Conservation (phyloP, 2,888 invertebrate species). For the Ornithoptera alexandrae region DNA sequence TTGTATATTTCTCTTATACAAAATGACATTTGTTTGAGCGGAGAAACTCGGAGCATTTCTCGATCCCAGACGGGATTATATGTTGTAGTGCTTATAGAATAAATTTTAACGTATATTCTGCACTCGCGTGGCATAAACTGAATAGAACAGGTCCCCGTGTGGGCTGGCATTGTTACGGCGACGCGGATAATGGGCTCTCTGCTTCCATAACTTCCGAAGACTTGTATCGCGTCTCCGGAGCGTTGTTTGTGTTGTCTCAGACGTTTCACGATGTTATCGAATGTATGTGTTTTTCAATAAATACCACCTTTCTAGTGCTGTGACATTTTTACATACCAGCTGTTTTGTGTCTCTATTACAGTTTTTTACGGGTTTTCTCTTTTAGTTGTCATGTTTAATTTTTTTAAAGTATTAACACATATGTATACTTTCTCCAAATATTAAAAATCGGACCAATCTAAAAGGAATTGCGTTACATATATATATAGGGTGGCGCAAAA, state of each 20-base stretch:
- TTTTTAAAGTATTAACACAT: too few relatives aligned
- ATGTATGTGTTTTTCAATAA: neutral
- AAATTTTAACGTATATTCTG: slow-evolving; percentile 14
- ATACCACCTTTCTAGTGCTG: neutral
- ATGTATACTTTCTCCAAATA: too few relatives aligned
- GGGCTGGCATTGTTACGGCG: slow-evolving; percentile 16
- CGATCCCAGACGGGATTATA: slow-evolving; percentile 13
- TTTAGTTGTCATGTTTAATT: too few relatives aligned
- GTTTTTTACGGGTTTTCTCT: too few relatives aligned
- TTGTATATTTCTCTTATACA: neutral
- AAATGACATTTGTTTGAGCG: neutral
- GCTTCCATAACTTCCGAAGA: slow-evolving; percentile 17
- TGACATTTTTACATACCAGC: too few relatives aligned
- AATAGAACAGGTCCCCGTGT: slow-evolving; percentile 25
- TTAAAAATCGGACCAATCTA: too few relatives aligned
- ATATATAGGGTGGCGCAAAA: too few relatives aligned
- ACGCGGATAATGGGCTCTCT: slow-evolving; percentile 2
- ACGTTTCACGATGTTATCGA: neutral
- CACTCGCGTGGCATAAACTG: slow-evolving; percentile 13
- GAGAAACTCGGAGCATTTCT: neutral
- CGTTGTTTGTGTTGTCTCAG: slow-evolving; percentile 12
- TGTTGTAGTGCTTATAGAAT: slow-evolving; percentile 7
- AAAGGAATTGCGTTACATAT: too few relatives aligned
- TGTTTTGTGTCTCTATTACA: too few relatives aligned
- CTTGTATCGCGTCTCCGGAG: slow-evolving; percentile 6